These are phyloP conservation scores for Pilophorus perplexus DNA, from an alignment of 2,888 invertebrate species.

Conservation along the genomic window DNA sequence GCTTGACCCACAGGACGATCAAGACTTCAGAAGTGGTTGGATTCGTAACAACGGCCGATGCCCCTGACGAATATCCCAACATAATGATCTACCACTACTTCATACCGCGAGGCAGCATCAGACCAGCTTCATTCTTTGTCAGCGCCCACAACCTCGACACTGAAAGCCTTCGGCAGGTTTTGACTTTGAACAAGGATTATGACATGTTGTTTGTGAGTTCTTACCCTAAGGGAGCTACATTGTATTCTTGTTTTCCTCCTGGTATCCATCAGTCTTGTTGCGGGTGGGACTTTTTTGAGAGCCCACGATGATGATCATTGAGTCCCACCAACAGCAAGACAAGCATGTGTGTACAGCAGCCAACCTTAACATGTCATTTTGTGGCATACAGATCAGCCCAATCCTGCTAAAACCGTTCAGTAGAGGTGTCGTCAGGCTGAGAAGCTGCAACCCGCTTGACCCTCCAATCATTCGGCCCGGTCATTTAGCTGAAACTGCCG, in stretches of 20 bases:
- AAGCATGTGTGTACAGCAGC: too few relatives aligned
- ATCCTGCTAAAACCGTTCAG: conserved; percentile 41
- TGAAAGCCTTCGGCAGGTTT: neutral
- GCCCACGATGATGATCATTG: too few relatives aligned
- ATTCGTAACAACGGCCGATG: conserved; percentile 52
- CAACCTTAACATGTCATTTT: too few relatives aligned
- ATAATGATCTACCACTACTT: conserved; percentile 26
- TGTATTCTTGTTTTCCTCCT: too few relatives aligned
- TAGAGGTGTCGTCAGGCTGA: conserved; percentile 39
- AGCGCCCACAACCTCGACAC: neutral
- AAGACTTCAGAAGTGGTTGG: conserved; percentile 35
- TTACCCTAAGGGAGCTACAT: too few relatives aligned
- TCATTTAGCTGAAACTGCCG: conserved; percentile 33
- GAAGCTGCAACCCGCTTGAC: conserved; percentile 31
- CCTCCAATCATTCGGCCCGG: conserved; percentile 40
- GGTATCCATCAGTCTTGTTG: too few relatives aligned
- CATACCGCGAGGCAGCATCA: neutral
- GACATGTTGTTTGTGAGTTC: conserved; percentile 30
- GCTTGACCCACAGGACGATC: conserved; percentile 4
- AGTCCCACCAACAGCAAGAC: too few relatives aligned
- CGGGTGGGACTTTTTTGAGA: too few relatives aligned
- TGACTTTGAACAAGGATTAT: conserved; percentile 36
- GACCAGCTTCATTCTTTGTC: neutral
- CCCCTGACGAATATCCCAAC: conserved; percentile 21
- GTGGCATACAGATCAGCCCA: conserved; percentile 20